phyloP scores from a whole-genome alignment of 2,888 invertebrate genomes.

The Drosophila melanosoma region DNA sequence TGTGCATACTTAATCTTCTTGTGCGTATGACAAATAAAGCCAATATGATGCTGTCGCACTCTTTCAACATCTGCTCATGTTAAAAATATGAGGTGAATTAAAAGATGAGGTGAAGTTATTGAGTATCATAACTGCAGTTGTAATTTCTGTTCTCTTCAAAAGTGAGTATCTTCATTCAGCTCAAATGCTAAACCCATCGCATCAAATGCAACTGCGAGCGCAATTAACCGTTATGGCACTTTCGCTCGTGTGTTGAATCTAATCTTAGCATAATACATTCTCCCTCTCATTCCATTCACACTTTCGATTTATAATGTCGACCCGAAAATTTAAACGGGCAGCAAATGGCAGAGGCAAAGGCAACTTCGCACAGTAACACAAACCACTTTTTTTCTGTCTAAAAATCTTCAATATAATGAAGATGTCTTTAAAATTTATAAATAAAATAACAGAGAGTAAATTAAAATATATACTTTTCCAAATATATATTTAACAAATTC shows the following conservation, averaged over 20 bases:
- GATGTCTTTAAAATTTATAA: neutral
- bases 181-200: neutral
- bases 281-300: slow-evolving; percentile 54
- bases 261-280: slow-evolving; percentile 37
- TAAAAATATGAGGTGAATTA: neutral
- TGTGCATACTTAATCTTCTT: too few species aligned
- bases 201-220: slow-evolving; percentile 6
- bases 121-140: neutral
- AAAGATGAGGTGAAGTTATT: neutral
- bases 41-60: neutral
- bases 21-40: neutral
- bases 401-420: neutral
- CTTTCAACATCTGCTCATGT: neutral
- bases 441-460: neutral
- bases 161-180: too few species aligned
- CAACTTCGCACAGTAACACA: slow-evolving; percentile 4
- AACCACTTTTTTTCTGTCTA: neutral
- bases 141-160: neutral
- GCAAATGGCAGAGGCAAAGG: slow-evolving; percentile 44
- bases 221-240: slow-evolving; percentile 19
- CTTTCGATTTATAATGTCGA: slow-evolving; percentile 76
- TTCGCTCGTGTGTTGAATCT: slow-evolving; percentile 38
- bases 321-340: slow-evolving; percentile 49
- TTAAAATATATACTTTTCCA: neutral
- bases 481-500: neutral